Conservation (phyloP, 2,888 invertebrate species). For the Lepidocyrtoides sp. region DNA sequence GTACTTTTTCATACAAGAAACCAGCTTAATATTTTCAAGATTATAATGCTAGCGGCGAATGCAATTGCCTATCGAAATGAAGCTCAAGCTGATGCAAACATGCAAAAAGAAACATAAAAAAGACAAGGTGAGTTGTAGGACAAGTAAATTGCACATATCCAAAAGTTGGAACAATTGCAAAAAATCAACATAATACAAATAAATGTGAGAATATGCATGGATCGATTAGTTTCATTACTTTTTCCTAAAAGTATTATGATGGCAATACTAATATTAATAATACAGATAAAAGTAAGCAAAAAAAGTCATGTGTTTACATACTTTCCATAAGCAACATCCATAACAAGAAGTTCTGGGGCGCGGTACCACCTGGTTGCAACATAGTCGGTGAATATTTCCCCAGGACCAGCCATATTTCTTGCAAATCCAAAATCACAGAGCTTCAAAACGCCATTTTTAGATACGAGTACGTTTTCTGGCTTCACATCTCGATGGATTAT, state of each 20-base stretch:
- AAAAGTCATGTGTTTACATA: conserved; percentile 67
- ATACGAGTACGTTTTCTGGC: conserved; percentile 99
- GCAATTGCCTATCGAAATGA: neutral
- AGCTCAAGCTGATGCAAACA: conserved; percentile 15
- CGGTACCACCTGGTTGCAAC: conserved; percentile 93
- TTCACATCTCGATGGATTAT: conserved; percentile 96
- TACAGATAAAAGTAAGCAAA: neutral
- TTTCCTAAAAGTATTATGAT: conserved; percentile 7
- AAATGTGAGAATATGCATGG: neutral
- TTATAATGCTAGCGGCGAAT: neutral
- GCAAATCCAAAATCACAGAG: conserved; percentile 99
- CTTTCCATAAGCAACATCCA: conserved; percentile 84
- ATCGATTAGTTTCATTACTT: conserved; percentile 31
- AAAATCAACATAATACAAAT: neutral
- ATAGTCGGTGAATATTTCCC: conserved; percentile 99
- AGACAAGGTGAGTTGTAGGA: conserved; percentile 53
- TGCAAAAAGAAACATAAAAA: conserved; percentile 19
- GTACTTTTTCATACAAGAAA: no score
- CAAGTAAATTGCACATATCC: neutral
- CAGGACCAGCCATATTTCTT: conserved; percentile 97
- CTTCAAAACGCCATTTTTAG: conserved; percentile 97
- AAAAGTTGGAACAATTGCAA: neutral
- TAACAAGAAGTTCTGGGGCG: neutral
- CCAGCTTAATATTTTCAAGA: no score
- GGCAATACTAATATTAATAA: neutral